A percentile compares a stretch with the other conserved stretches of the same genome.
Evolutionary conservation across 92 coral and sea anemone species (phyloP).

Genomic region (Porites rus): DNA sequence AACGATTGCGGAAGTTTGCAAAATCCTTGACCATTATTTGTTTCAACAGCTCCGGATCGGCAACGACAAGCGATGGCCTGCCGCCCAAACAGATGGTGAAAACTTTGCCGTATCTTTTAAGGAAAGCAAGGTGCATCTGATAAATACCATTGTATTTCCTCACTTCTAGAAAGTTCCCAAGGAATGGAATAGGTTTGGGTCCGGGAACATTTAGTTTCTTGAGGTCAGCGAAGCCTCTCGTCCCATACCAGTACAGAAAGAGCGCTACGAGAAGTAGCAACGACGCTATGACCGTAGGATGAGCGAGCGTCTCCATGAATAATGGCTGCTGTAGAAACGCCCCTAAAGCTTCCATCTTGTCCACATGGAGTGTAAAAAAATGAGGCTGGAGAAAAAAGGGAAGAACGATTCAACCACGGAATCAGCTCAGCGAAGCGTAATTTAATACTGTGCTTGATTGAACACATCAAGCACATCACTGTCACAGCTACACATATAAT

Average conservation of each 20-base stretch:
- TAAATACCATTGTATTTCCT: constrained; percentile 63
- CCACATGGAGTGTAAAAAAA: not conserved
- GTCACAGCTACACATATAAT: too few species aligned
- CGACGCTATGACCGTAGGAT: constrained; percentile 10
- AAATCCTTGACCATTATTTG: constrained; percentile 72
- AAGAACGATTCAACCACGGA: not conserved
- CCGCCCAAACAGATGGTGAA: constrained; percentile 67
- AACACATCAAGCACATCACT: not conserved
- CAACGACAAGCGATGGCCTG: constrained; percentile 64
- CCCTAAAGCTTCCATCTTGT: not conserved
- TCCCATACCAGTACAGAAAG: constrained; percentile 65
- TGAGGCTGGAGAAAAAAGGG: not conserved
- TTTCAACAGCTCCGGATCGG: constrained; percentile 76
- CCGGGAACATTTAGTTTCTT: constrained; percentile 67
- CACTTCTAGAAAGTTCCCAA: constrained; percentile 62
- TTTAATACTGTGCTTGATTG: not conserved
- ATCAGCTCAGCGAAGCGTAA: not conserved
- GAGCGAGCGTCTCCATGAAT: not conserved
- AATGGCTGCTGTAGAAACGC: not conserved
- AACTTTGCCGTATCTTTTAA: constrained; percentile 69
- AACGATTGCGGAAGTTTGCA: constrained; percentile 61
- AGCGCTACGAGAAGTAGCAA: constrained; percentile 20
- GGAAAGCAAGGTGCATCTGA: constrained; percentile 38
- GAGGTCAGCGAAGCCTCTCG: constrained; percentile 54
- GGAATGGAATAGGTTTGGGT: constrained; percentile 69